Conservation (phyloP, 1,140 invertebrate genomes). For the Penaeus indicus region DNA sequence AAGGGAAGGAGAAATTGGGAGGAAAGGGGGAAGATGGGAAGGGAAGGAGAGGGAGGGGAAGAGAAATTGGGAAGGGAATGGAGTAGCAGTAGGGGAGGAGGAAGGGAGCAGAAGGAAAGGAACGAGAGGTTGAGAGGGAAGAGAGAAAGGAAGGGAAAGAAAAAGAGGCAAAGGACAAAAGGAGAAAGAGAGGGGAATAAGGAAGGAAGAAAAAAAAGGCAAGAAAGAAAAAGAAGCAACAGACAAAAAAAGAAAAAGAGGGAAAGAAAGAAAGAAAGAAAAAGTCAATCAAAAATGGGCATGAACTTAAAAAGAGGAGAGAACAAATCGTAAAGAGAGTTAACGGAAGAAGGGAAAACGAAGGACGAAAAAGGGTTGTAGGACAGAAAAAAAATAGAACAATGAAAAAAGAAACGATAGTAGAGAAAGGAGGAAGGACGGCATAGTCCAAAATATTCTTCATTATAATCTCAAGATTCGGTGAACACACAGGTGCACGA, state of each 20-base stretch:
- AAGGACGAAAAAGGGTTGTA: no score
- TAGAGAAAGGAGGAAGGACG: neutral
- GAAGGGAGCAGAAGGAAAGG: no score
- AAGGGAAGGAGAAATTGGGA: neutral
- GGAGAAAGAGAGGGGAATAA: neutral
- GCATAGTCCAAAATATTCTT: neutral
- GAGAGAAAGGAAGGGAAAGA: neutral
- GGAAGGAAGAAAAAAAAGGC: neutral
- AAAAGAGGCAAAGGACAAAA: neutral
- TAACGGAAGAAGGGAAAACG: neutral
- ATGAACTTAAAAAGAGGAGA: conserved; percentile 8
- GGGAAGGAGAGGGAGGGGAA: neutral
- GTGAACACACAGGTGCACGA: neutral
- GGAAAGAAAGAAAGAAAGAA: neutral
- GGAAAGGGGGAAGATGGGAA: neutral
- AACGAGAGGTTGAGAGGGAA: no score
- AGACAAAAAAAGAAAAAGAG: neutral
- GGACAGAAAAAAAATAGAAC: neutral
- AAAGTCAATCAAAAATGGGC: conserved; percentile 20
- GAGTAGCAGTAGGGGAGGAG: no score
- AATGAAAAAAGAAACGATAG: neutral
- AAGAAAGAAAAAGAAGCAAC: neutral
- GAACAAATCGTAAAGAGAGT: neutral
- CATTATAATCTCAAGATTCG: neutral
- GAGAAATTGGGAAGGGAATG: no score